phyloP scores from a whole-genome alignment of 2,113 vertebrate genomes.

The Hiodon tergisus region DNA sequence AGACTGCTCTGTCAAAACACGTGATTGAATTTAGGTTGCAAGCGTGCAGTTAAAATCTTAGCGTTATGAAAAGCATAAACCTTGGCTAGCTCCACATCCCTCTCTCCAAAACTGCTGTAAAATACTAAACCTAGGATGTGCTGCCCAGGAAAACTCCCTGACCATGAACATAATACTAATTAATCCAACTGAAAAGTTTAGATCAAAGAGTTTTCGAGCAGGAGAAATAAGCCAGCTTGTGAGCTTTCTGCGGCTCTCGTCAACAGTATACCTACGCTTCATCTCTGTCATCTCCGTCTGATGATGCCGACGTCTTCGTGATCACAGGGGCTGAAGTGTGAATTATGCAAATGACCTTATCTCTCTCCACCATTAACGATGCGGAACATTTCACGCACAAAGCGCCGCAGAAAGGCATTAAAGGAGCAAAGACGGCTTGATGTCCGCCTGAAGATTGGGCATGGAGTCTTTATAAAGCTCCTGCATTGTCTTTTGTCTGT shows the following conservation, averaged over 20 bases:
- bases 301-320: conserved; percentile 39
- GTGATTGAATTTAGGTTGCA: no score
- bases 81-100: background rate
- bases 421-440: conserved; percentile 10
- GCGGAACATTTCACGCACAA: conserved; percentile 29
- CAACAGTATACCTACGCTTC: conserved; percentile 11
- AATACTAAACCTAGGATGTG: no score
- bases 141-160: background rate
- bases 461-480: background rate
- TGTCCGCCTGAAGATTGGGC: conserved; percentile 17
- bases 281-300: conserved; percentile 30
- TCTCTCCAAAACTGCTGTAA: background rate
- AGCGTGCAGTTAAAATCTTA: no score
- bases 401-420: conserved; percentile 26
- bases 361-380: conserved; percentile 36
- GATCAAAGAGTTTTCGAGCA: conserved; percentile 25
- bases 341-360: conserved; percentile 47
- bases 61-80: background rate
- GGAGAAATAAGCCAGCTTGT: conserved; percentile 14
- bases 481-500: background rate
- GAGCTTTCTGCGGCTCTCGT: conserved; percentile 25
- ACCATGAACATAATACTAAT: conserved; percentile 1
- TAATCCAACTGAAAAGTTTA: conserved; percentile 22
- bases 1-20: background rate
- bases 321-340: conserved; percentile 44